A percentile compares a stretch with the other conserved stretches of the same genome.
These are phyloP conservation scores for Corythornis madagascariensis DNA, from an alignment of 2,113 vertebrate species.

Conservation along the genomic window DNA sequence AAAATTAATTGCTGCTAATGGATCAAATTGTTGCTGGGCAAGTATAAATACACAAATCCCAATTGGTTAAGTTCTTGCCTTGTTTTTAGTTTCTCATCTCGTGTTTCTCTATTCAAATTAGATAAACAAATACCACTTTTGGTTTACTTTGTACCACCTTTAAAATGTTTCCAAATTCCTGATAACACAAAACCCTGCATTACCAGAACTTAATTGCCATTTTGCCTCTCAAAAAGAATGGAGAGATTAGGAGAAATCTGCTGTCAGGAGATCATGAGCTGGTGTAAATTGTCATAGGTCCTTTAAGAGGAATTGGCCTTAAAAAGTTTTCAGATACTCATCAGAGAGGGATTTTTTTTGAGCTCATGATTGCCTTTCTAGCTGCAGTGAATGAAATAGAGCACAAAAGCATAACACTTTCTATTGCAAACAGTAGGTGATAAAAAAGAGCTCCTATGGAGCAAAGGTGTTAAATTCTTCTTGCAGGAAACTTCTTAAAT, in stretches of 20 bases:
- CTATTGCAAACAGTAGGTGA: background rate
- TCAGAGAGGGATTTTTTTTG: background rate
- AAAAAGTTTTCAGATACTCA: background rate
- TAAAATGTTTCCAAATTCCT: conserved; percentile 4
- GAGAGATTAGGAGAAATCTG: background rate
- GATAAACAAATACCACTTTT: background rate
- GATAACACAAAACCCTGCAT: background rate
- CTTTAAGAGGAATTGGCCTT: background rate
- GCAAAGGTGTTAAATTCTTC: background rate
- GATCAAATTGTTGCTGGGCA: background rate
- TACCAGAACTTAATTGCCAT: background rate
- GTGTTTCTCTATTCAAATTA: background rate
- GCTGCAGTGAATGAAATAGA: background rate
- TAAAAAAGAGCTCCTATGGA: background rate
- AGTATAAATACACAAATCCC: background rate
- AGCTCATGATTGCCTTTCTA: background rate
- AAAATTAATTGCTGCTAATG: background rate
- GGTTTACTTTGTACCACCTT: background rate
- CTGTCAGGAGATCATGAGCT: background rate
- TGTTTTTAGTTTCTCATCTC: background rate
- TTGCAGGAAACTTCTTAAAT: background rate
- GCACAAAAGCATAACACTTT: background rate
- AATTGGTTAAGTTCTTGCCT: background rate
- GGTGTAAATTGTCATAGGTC: background rate
- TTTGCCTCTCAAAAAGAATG: background rate